A percentile compares a stretch with the other conserved stretches of the same genome.
Conservation (phyloP, 2,797 vertebrate genomes). For the Eleutherodactylus coqui region DNA sequence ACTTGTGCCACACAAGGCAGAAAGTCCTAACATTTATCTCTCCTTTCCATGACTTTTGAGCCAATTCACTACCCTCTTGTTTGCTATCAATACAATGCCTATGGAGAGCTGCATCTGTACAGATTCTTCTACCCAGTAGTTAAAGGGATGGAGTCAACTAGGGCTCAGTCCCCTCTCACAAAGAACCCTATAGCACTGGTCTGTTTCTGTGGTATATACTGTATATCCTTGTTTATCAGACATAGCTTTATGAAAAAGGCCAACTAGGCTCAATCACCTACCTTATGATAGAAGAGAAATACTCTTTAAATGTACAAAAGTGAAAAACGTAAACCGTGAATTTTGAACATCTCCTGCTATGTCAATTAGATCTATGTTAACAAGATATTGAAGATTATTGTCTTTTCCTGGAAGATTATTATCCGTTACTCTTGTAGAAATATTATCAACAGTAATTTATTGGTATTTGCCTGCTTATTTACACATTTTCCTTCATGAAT, state of each 20-base stretch:
- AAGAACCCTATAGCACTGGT: too few relatives aligned
- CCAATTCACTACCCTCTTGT: too few relatives aligned
- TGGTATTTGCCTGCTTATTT: not conserved
- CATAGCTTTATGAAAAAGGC: not conserved
- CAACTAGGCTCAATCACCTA: not conserved
- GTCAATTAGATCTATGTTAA: not conserved
- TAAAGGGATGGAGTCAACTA: too few relatives aligned
- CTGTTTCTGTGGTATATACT: too few relatives aligned
- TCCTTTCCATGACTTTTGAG: too few relatives aligned
- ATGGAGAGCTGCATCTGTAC: too few relatives aligned
- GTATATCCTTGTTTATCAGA: not conserved
- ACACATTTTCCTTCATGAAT: conserved; percentile 1
- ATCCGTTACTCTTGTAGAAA: conserved; percentile 7
- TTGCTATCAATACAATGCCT: too few relatives aligned
- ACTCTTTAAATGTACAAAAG: not conserved
- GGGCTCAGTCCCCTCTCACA: too few relatives aligned
- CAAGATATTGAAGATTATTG: not conserved
- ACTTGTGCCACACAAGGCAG: too few relatives aligned
- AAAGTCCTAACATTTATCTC: too few relatives aligned
- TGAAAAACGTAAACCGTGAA: not conserved
- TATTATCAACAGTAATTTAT: conserved; percentile 19
- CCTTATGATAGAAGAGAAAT: not conserved
- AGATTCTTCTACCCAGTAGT: too few relatives aligned
- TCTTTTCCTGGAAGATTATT: conserved; percentile 14
- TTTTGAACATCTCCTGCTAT: not conserved